Conservation (phyloP, 1,140 invertebrate genomes). For the Macrocentrus cingulum region DNA sequence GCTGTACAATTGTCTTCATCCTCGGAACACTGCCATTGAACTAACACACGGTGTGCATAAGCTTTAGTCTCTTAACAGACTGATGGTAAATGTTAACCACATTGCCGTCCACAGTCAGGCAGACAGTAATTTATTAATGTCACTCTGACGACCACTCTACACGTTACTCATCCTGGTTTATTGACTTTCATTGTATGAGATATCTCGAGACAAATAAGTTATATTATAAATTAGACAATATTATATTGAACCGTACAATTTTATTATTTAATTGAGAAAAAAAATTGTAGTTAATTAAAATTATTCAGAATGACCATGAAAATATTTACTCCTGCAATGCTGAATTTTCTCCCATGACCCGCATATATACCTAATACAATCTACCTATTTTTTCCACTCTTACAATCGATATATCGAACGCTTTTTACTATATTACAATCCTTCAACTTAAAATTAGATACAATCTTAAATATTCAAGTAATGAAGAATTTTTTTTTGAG, state of each 20-base stretch:
- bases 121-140: slow-evolving; percentile 56
- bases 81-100: not conserved
- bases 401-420: too few relatives aligned
- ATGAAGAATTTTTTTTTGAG: too few relatives aligned
- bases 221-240: slow-evolving; percentile 14
- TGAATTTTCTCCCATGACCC: too few relatives aligned
- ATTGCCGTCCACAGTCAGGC: slow-evolving; percentile 29
- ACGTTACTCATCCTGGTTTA: slow-evolving; percentile 52
- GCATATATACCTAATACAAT: too few relatives aligned
- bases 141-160: slow-evolving; percentile 43
- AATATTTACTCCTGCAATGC: too few relatives aligned
- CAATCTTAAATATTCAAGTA: too few relatives aligned
- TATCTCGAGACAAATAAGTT: slow-evolving; percentile 29
- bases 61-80: slow-evolving; percentile 14
- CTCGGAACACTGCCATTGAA: slow-evolving; percentile 33
- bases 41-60: slow-evolving; percentile 9
- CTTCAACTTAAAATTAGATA: too few relatives aligned
- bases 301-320: too few relatives aligned
- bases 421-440: too few relatives aligned
- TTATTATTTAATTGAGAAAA: slow-evolving; percentile 4
- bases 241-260: slow-evolving; percentile 29
- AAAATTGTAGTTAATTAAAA: too few relatives aligned
- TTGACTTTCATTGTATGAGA: slow-evolving; percentile 53
- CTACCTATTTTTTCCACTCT: too few relatives aligned
- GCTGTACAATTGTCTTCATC: slow-evolving; percentile 48